phyloP scores from a whole-genome alignment of 2,113 vertebrate species.

The Podarcis muralis region DNA sequence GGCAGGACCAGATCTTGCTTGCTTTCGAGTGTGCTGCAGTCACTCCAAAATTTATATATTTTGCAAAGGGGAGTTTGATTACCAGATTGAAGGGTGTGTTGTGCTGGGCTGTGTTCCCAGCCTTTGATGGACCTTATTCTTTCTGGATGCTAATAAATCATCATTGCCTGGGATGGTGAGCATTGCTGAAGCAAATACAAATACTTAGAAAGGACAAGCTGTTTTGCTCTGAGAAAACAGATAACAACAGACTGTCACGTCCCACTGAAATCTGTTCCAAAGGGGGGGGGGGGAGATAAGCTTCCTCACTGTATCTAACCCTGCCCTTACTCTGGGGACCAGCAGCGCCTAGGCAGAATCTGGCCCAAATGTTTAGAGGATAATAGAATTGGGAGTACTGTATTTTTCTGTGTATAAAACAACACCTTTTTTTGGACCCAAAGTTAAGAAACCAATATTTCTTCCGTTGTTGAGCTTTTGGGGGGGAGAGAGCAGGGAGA shows the following conservation, averaged over 20 bases:
- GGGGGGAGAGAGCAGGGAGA: no score
- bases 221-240: not conserved
- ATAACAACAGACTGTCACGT: not conserved
- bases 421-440: no score
- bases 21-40: not conserved
- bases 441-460: no score
- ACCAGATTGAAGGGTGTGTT: not conserved
- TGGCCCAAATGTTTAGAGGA: not conserved
- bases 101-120: not conserved
- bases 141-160: constrained; percentile 1
- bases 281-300: no score
- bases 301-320: not conserved
- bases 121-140: not conserved
- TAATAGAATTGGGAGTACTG: not conserved
- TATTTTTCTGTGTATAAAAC: no score
- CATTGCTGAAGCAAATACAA: not conserved
- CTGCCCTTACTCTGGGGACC: not conserved
- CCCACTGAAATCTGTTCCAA: not conserved
- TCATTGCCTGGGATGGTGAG: not conserved
- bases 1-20: not conserved
- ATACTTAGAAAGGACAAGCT: constrained; percentile 13
- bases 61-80: fast-evolving
- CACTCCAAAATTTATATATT: not conserved
- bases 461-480: no score
- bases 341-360: not conserved